These are phyloP conservation scores for Thaleichthys pacificus DNA, from an alignment of 2,797 vertebrate species.

Conservation along the genomic window DNA sequence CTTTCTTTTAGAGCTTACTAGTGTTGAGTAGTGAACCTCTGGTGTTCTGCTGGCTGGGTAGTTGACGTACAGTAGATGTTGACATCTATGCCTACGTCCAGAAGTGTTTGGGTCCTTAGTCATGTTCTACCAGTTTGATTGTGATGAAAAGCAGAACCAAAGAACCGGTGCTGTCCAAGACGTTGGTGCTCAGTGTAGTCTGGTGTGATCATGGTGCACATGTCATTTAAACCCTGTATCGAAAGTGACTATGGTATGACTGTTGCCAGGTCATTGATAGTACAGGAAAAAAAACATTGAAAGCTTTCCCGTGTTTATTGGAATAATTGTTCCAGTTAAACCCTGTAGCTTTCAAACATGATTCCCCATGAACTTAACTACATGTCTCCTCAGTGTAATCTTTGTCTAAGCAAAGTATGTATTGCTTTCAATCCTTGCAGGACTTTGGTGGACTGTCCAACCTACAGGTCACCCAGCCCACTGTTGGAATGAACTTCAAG, in stretches of 20 bases:
- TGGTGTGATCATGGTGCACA: not conserved
- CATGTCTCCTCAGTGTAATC: not conserved
- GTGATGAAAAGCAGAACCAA: not conserved
- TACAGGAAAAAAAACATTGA: constrained; percentile 61
- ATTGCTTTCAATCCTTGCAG: constrained; percentile 58
- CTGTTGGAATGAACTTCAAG: constrained; percentile 97
- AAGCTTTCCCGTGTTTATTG: constrained; percentile 68
- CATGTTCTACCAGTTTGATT: not conserved
- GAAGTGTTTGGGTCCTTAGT: too few relatives aligned
- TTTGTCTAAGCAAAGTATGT: not conserved
- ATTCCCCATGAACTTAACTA: not conserved
- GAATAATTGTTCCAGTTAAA: constrained; percentile 61
- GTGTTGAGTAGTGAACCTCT: too few relatives aligned
- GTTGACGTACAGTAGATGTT: too few relatives aligned
- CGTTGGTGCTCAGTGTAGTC: not conserved
- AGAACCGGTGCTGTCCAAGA: too few relatives aligned
- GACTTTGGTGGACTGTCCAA: constrained; percentile 94
- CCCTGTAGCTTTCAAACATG: constrained; percentile 74
- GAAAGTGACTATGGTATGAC: constrained; percentile 58
- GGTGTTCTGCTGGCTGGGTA: too few relatives aligned
- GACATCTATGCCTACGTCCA: too few relatives aligned
- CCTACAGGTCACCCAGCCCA: constrained; percentile 95
- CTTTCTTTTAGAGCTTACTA: too few relatives aligned
- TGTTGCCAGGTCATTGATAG: constrained; percentile 64
- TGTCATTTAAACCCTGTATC: constrained; percentile 42